Base-by-base conservation (phyloP, 1,140 invertebrate genomes). In the Drosophila melanogaster region DNA sequence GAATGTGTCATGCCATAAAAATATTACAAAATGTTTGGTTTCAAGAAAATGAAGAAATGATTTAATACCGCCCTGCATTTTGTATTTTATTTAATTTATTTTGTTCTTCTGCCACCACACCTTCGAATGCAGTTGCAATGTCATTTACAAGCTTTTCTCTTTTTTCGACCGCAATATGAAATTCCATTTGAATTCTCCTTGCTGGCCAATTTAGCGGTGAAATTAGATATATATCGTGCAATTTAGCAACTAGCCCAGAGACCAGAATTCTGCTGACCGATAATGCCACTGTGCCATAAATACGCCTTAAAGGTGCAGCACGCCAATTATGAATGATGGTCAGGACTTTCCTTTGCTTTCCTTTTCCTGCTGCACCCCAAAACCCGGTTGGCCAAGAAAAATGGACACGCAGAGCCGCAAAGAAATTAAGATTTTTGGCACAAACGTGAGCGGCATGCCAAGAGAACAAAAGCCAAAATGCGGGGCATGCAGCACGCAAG, bases 361-460 rank as follows among this genome's bases (percentile, higher is more conserved):
- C 33, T 22, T 26, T 35, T 61, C 66, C 47, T 61, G 77, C 83
- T 83, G 79, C 83, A 71, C 79, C 75, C 69, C 46, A 46, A 62
- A 62, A 49, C 44, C 12, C 14, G 41, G 71, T 24, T 61, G 72
- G 61, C 73, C 72, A 77, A 69, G 73, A 71, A 78, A 78, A 81
- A 74, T 73, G 81, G 67, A 86, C 81, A 86, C 83, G 83, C 72
- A 77, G 61, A 66, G 70, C 83, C 69, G 64, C 74, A 87, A 75
- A 87, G 79, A 87, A 81, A 87, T 81, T 81, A 86, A 87, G 83
- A 86, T 86, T 86, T 86, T 89, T 86, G 84, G 83, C 75, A 79
- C 70, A 87, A 72, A 87, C 83, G 83, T 86, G 83, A 69, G 71
- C 59, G 66, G 75, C 79, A 87, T 83, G 66, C 66, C 51, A 72